Evolutionary conservation across 53 echinoderm and acorn worm genomes (phyloP).

Genomic region (Patiria pectinifera): DNA sequence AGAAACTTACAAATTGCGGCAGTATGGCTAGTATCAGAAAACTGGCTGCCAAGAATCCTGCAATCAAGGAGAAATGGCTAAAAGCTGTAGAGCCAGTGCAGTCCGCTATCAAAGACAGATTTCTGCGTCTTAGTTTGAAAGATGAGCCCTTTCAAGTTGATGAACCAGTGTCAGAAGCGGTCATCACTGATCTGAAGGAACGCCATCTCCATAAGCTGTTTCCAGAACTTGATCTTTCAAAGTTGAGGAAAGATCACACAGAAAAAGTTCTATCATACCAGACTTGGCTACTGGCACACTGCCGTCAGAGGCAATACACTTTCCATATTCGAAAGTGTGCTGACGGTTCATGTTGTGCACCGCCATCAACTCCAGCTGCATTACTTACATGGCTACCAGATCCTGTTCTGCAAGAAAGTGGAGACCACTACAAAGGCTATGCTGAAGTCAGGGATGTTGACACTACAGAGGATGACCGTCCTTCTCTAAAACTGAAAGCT

Average conservation of each 20-base stretch:
- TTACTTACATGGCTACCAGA: slow-evolving; percentile 2
- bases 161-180: too few species aligned
- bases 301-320: slow-evolving; percentile 24
- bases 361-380: background rate
- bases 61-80: too few species aligned
- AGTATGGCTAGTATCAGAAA: too few species aligned
- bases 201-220: too few species aligned
- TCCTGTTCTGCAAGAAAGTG: slow-evolving; percentile 9
- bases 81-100: too few species aligned
- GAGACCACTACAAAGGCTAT: slow-evolving; percentile 27
- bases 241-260: slow-evolving; percentile 12
- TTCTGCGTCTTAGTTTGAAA: too few species aligned
- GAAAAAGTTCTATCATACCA: background rate
- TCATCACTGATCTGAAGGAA: too few species aligned
- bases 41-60: too few species aligned
- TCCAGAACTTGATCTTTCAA: background rate
- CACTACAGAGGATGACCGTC: slow-evolving; percentile 24
- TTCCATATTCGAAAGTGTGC: slow-evolving; percentile 36
- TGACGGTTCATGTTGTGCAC: slow-evolving; percentile 16
- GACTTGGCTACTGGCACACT: slow-evolving; percentile 8
- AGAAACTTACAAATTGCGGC: too few species aligned
- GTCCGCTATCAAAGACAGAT: too few species aligned
- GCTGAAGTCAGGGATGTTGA: background rate
- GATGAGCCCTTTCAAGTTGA: too few species aligned
- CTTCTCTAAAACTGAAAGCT: background rate